phyloP scores from a whole-genome alignment of 2,888 invertebrate genomes.

The Empis stercorea region DNA sequence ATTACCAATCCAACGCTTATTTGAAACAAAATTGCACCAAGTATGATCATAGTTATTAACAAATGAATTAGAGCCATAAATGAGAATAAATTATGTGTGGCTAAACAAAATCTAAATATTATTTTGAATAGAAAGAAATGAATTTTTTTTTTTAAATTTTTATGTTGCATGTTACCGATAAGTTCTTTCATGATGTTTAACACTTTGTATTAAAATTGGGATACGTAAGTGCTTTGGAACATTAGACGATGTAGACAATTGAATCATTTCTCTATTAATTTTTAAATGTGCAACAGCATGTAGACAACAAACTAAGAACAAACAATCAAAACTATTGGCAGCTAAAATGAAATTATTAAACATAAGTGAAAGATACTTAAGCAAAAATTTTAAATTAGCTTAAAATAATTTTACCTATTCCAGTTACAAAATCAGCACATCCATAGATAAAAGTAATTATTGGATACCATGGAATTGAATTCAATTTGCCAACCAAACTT shows the following conservation, averaged over 20 bases:
- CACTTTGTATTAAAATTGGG: slow-evolving; percentile 22
- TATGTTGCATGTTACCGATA: too few relatives aligned
- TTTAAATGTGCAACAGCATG: slow-evolving; percentile 23
- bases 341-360: slow-evolving; percentile 12
- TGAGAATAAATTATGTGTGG: slow-evolving; percentile 19
- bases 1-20: slow-evolving; percentile 22
- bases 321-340: slow-evolving; percentile 24
- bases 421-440: slow-evolving; percentile 16
- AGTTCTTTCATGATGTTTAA: slow-evolving; percentile 23
- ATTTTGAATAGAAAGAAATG: too few relatives aligned
- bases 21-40: slow-evolving; percentile 24
- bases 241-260: slow-evolving; percentile 18
- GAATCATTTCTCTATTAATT: slow-evolving; percentile 20
- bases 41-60: slow-evolving; percentile 20
- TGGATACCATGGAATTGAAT: slow-evolving; percentile 15
- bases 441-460: slow-evolving; percentile 19
- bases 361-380: too few relatives aligned
- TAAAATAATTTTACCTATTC: slow-evolving; percentile 21
- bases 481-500: not conserved
- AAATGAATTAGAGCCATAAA: slow-evolving; percentile 26
- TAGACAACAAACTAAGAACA: slow-evolving; percentile 23
- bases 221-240: slow-evolving; percentile 21
- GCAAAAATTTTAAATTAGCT: too few relatives aligned
- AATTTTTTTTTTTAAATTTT: too few relatives aligned
- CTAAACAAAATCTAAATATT: slow-evolving; percentile 15